Conservation (phyloP, 2,888 invertebrate species). For the Camptogramma bilineatum region DNA sequence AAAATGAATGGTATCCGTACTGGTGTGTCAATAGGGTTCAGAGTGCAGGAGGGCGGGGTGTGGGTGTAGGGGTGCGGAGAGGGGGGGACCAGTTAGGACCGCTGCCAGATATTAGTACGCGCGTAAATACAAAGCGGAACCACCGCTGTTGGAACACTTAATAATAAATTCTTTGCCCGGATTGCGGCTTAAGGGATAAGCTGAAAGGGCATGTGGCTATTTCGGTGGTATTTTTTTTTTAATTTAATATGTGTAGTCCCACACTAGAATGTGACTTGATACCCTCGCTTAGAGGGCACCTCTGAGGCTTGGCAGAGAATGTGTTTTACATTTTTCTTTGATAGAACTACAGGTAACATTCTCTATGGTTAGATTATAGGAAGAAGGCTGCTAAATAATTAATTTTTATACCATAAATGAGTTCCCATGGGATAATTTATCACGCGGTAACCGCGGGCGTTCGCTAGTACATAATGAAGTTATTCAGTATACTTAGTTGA, state of each 20-base stretch:
- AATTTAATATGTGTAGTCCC: not conserved
- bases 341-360: too few species aligned
- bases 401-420: too few species aligned
- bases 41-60: not conserved
- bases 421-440: too few species aligned
- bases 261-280: too few species aligned
- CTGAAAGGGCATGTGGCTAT: slow-evolving; percentile 1
- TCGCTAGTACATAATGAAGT: too few species aligned
- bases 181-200: slow-evolving; percentile 24
- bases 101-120: slow-evolving; percentile 42
- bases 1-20: not conserved
- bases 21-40: slow-evolving; percentile 5
- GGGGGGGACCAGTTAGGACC: slow-evolving; percentile 30
- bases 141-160: slow-evolving; percentile 39
- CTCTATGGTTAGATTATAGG: too few species aligned
- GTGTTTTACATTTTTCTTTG: too few species aligned
- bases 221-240: not conserved
- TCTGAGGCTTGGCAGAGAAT: too few species aligned
- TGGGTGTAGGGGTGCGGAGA: slow-evolving; percentile 5
- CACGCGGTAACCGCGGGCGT: too few species aligned
- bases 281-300: too few species aligned
- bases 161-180: slow-evolving; percentile 39
- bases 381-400: too few species aligned
- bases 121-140: slow-evolving; percentile 40
- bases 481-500: too few species aligned